Evolutionary conservation across 2,113 vertebrate species (phyloP).

Genomic region (Pongo abelii): DNA sequence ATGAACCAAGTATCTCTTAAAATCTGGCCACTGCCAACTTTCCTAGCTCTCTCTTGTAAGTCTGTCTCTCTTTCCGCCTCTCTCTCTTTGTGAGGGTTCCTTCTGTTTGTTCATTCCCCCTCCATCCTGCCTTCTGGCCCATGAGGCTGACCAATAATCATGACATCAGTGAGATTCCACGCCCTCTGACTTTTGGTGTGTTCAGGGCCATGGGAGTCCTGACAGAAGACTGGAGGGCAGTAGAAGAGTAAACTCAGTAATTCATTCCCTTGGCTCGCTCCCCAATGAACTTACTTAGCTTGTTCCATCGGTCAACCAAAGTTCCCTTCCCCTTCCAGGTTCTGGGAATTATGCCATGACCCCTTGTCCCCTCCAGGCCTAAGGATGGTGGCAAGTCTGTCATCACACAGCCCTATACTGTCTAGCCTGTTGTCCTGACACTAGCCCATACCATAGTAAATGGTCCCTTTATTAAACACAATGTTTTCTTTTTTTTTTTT

Average conservation of each 20-base stretch:
- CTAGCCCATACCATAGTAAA: neutral
- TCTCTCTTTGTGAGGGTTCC: neutral
- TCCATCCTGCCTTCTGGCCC: neutral
- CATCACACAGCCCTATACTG: accelerated
- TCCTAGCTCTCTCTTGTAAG: too few relatives aligned
- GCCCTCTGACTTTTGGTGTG: neutral
- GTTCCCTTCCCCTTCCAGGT: neutral
- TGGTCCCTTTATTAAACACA: neutral
- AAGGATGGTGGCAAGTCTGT: accelerated
- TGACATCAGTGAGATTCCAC: neutral
- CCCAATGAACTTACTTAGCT: neutral
- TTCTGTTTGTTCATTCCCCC: neutral
- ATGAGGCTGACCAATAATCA: too few relatives aligned
- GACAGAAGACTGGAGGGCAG: accelerated
- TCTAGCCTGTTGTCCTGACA: neutral
- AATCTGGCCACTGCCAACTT: neutral
- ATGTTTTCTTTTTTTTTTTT: too few relatives aligned
- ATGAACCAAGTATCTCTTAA: neutral
- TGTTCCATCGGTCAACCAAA: neutral
- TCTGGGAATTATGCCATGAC: neutral
- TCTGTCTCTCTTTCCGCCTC: neutral
- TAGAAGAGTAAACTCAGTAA: too few relatives aligned
- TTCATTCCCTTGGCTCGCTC: neutral
- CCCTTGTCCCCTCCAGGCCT: neutral
- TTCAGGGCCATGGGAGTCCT: neutral